These are phyloP conservation scores for Rhamphomyia laevipes DNA, from an alignment of 2,888 invertebrate species.

Conservation along the genomic window DNA sequence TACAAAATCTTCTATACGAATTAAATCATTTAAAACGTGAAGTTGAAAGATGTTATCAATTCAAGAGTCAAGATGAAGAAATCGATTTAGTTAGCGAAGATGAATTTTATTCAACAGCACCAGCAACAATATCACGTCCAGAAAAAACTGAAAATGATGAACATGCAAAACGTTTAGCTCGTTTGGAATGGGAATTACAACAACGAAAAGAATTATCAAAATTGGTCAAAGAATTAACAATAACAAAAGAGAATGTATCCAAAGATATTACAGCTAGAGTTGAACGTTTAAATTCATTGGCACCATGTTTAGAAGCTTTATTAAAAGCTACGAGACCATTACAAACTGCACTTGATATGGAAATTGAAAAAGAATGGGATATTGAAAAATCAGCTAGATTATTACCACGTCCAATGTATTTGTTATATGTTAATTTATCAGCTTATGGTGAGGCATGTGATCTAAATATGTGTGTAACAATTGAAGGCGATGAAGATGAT, in stretches of 20 bases:
- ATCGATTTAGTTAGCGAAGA: slow-evolving; percentile 76
- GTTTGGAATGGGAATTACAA: slow-evolving; percentile 83
- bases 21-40: slow-evolving; percentile 87
- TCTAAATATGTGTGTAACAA: slow-evolving; percentile 39
- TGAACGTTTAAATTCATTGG: slow-evolving; percentile 66
- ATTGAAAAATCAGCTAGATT: slow-evolving; percentile 64
- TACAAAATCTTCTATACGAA: slow-evolving; percentile 91
- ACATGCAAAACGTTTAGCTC: slow-evolving; percentile 72
- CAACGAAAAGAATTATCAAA: slow-evolving; percentile 74
- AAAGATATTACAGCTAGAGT: slow-evolving; percentile 63
- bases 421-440: slow-evolving; percentile 73
- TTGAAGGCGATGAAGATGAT: slow-evolving; percentile 58
- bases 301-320: slow-evolving; percentile 62
- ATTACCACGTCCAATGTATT: slow-evolving; percentile 71
- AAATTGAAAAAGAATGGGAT: slow-evolving; percentile 65
- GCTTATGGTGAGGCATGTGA: slow-evolving; percentile 71
- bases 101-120: slow-evolving; percentile 73
- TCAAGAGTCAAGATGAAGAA: slow-evolving; percentile 89
- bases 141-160: slow-evolving; percentile 54
- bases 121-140: slow-evolving; percentile 51
- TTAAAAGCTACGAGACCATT: slow-evolving; percentile 74
- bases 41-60: slow-evolving; percentile 88
- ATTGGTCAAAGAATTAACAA: slow-evolving; percentile 61
- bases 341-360: slow-evolving; percentile 75
- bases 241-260: slow-evolving; percentile 64